Evolutionary conservation across 2,797 vertebrate genomes (phyloP), one percentile per base, ranked within the genome.

Genomic region (Sebastes itinus): DNA sequence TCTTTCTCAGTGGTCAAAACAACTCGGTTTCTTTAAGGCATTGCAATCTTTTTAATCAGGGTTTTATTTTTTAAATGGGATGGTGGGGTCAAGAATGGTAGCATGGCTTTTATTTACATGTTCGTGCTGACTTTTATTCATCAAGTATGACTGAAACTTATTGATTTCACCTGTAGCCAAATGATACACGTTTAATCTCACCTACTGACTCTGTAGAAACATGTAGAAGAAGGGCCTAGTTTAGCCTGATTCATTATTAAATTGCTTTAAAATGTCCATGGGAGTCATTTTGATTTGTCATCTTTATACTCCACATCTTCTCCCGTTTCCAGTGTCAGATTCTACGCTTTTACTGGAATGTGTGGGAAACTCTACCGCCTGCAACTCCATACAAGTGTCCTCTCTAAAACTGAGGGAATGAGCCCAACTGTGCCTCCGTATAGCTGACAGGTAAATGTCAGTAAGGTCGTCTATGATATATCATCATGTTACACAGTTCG

Each of bases 401-500:
- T 82, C 56, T 77, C 70, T 84, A 75, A 81, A 77, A 80, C 63
- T 55, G 75, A 78, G 56, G 63, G 73, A 81, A 75, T 54, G 14
- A 68, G 49, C 30, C 46, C 23, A 67, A 35, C n/a, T 52, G 16
- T 56, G 49, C 9, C 16, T 81, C 69, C 70, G 66, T 79, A 16
- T 62, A 66, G 61, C 55, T 84, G 81, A 87, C 87, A 80, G 82
- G 58, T 81, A 33, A 64, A 78, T 73, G 83, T 88, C 84, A 70
- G n/a, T n/a, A 77, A 77, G 74, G 83, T 89, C 85, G 72, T 84
- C 60, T 78, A 67, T 84, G 80, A 82, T 79, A 75, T 77, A 77
- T 78, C 62, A 90, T 92, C 78, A n/a, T 22, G 71, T 92, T 88
- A 79, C 91, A 63, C 38, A 16, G 38, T 81, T 87, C 2, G 42